Conservation (phyloP, 1,140 invertebrate genomes). For the Drosophila watanabei region DNA sequence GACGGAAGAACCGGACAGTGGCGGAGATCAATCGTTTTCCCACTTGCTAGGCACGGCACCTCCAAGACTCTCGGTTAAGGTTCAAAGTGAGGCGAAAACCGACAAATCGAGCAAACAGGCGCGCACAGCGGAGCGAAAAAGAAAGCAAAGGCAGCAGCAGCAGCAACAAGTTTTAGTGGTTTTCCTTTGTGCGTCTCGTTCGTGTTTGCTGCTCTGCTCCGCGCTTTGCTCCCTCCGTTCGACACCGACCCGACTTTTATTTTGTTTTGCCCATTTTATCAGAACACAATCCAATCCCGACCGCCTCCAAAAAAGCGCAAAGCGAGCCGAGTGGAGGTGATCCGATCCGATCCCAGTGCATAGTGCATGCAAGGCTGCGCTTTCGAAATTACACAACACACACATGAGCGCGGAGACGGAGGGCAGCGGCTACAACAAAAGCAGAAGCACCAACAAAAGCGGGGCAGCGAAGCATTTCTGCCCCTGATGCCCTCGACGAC, state of each 20-base stretch:
- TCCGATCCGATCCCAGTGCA: slow-evolving; percentile 34
- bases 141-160: slow-evolving; percentile 30
- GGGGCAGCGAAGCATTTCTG: slow-evolving; percentile 49
- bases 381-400: slow-evolving; percentile 70
- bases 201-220: slow-evolving; percentile 66
- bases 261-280: slow-evolving; percentile 77
- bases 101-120: slow-evolving; percentile 45
- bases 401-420: slow-evolving; percentile 47
- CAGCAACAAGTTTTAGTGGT: slow-evolving; percentile 72
- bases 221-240: slow-evolving; percentile 61
- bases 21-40: slow-evolving; percentile 37
- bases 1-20: slow-evolving; percentile 14
- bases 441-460: slow-evolving; percentile 27
- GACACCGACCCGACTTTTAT: slow-evolving; percentile 65
- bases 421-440: slow-evolving; percentile 36
- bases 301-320: slow-evolving; percentile 72
- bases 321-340: slow-evolving; percentile 41
- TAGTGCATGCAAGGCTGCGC: slow-evolving; percentile 50
- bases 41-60: slow-evolving; percentile 29
- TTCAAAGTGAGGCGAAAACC: slow-evolving; percentile 69
- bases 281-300: slow-evolving; percentile 51
- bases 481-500: slow-evolving; percentile 39
- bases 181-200: slow-evolving; percentile 62
- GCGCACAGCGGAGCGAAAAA: slow-evolving; percentile 33
- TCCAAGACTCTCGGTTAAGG: slow-evolving; percentile 67